Evolutionary conservation across 2,113 vertebrate species (phyloP).

Genomic region (Bubo blakistoni): DNA sequence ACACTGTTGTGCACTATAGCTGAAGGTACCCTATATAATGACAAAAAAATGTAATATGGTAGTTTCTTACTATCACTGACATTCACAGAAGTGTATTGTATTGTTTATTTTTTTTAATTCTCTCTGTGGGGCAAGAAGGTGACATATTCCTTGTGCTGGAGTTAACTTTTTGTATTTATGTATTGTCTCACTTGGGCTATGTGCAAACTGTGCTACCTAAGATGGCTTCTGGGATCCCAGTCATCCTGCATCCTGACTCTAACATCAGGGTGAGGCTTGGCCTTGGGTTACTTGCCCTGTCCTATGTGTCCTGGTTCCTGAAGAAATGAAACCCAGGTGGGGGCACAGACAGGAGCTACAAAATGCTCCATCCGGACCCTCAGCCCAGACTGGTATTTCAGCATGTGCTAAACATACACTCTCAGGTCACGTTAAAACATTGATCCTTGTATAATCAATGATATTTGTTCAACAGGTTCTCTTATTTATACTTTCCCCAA

Average conservation of each 20-base stretch:
- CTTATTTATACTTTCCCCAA: background rate
- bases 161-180: background rate
- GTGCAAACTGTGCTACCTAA: background rate
- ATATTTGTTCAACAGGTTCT: background rate
- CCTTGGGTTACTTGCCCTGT: background rate
- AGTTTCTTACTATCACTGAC: background rate
- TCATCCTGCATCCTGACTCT: background rate
- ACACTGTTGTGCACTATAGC: background rate
- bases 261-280: background rate
- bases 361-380: background rate
- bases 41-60: background rate
- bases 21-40: background rate
- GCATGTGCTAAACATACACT: accelerated
- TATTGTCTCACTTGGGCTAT: background rate
- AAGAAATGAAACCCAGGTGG: background rate
- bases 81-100: background rate
- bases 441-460: background rate
- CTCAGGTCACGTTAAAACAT: background rate
- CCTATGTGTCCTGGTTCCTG: background rate
- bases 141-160: background rate
- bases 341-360: background rate
- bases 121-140: background rate
- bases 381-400: background rate
- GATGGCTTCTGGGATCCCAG: background rate
- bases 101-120: background rate